Percentiles rank a stretch among this genome's conserved stretches.
Evolutionary conservation across 2,113 vertebrate genomes (phyloP).

Genomic region (Plestiodon gilberti): DNA sequence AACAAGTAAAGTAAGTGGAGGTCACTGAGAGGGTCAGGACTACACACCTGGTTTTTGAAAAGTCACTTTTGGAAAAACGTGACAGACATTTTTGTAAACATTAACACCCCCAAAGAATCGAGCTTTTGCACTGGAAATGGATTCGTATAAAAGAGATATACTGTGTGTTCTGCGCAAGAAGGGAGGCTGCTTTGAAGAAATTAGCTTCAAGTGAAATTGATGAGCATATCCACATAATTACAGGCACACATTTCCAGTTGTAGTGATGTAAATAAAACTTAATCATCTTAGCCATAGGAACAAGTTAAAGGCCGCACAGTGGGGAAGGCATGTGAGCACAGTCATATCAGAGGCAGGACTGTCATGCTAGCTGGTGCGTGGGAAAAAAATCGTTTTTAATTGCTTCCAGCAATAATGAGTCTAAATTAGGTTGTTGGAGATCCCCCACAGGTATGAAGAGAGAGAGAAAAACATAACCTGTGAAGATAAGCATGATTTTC

Average conservation of each 20-base stretch:
- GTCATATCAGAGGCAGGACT: background rate
- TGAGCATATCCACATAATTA: conserved; percentile 7
- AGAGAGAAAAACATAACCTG: background rate
- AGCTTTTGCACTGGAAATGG: background rate
- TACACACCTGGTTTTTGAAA: background rate
- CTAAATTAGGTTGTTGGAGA: conserved; percentile 2
- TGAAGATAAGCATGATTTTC: background rate
- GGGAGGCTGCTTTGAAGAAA: conserved; percentile 3
- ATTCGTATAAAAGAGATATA: background rate
- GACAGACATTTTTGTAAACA: background rate
- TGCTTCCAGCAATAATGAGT: conserved; percentile 15
- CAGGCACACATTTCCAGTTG: background rate
- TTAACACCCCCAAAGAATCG: background rate
- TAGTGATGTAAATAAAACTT: conserved; percentile 8
- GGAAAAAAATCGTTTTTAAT: background rate
- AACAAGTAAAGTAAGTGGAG: background rate
- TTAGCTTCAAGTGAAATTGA: background rate
- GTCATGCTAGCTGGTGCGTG: background rate
- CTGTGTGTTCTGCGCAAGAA: background rate
- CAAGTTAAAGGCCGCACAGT: background rate
- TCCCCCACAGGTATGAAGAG: background rate
- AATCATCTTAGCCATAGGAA: conserved; percentile 11
- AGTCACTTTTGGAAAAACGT: background rate
- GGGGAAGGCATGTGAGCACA: background rate
- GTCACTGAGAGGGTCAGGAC: background rate